phyloP scores from a whole-genome alignment of 1,140 invertebrate species.

The Apis cerana region DNA sequence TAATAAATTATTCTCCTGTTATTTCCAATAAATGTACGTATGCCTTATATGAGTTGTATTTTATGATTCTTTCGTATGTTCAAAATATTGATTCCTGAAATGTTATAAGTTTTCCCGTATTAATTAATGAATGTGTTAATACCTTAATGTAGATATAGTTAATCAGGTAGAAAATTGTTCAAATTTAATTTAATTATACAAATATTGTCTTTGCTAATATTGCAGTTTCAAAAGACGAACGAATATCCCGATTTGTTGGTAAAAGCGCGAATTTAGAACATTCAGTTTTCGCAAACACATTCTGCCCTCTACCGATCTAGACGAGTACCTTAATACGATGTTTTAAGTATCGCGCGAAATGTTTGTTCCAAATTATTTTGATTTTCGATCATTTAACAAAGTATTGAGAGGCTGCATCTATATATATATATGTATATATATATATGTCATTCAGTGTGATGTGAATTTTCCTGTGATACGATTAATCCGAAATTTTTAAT shows the following conservation, averaged over 20 bases:
- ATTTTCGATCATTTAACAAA: slow-evolving; percentile 2
- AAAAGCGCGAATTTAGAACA: slow-evolving; percentile 36
- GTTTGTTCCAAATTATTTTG: slow-evolving; percentile 4
- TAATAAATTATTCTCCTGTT: slow-evolving; percentile 50
- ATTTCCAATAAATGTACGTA: slow-evolving; percentile 53
- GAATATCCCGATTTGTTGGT: slow-evolving; percentile 30
- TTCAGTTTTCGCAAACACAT: slow-evolving; percentile 13
- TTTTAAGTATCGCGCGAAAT: slow-evolving; percentile 37
- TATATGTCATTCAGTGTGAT: slow-evolving; percentile 16
- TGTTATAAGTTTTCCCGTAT: slow-evolving; percentile 4
- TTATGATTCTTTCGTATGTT: slow-evolving; percentile 35
- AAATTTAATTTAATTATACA: slow-evolving; percentile 5
- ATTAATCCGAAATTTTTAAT: slow-evolving; percentile 11
- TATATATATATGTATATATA: background rate
- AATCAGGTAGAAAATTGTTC: slow-evolving; percentile 9
- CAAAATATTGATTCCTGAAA: slow-evolving; percentile 18
- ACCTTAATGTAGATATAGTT: slow-evolving; percentile 3
- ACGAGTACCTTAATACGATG: background rate
- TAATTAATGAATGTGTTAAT: slow-evolving; percentile 3
- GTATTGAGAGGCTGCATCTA: background rate
- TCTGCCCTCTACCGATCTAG: slow-evolving; percentile 16
- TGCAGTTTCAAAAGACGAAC: slow-evolving; percentile 28
- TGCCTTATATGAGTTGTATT: slow-evolving; percentile 44
- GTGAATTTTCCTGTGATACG: slow-evolving; percentile 32
- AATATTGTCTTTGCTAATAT: slow-evolving; percentile 23